phyloP scores from a whole-genome alignment of 2,113 vertebrate species.

The Azemiops feae region DNA sequence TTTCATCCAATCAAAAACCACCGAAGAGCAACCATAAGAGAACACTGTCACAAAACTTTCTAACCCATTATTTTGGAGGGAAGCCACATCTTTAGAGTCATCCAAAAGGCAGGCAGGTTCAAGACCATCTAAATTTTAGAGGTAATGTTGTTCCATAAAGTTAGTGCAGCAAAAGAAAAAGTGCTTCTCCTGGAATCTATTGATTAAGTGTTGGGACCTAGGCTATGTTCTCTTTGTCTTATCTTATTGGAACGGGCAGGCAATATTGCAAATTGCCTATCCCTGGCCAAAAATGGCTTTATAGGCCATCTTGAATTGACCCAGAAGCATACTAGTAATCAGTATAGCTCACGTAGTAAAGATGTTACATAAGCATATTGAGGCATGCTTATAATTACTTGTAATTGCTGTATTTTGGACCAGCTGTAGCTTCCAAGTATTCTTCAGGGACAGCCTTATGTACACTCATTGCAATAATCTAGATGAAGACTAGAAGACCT shows the following conservation, averaged over 20 bases:
- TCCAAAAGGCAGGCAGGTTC: not conserved
- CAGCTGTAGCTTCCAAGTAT: not conserved
- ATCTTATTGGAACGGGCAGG: not conserved
- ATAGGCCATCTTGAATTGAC: not conserved
- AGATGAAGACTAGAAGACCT: not conserved
- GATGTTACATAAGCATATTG: not conserved
- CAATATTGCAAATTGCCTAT: not conserved
- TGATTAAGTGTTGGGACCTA: not conserved
- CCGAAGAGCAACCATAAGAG: not conserved
- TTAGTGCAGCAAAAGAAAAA: not conserved
- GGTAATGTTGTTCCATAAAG: not conserved
- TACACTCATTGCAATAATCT: not conserved
- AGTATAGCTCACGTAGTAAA: not conserved
- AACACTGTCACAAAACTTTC: not conserved
- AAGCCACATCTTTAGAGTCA: not conserved
- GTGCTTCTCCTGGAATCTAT: not conserved
- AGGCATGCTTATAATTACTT: not conserved
- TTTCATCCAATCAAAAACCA: not conserved
- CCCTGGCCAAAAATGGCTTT: not conserved
- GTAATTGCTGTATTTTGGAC: not conserved
- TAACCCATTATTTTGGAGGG: not conserved
- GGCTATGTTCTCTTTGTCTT: not conserved
- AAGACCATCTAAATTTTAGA: not conserved
- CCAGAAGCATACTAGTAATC: not conserved
- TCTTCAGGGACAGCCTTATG: not conserved